Percentiles rank a stretch among this genome's conserved stretches.
Evolutionary conservation across 2,797 vertebrate species (phyloP).

Genomic region (Chaunax sp.): DNA sequence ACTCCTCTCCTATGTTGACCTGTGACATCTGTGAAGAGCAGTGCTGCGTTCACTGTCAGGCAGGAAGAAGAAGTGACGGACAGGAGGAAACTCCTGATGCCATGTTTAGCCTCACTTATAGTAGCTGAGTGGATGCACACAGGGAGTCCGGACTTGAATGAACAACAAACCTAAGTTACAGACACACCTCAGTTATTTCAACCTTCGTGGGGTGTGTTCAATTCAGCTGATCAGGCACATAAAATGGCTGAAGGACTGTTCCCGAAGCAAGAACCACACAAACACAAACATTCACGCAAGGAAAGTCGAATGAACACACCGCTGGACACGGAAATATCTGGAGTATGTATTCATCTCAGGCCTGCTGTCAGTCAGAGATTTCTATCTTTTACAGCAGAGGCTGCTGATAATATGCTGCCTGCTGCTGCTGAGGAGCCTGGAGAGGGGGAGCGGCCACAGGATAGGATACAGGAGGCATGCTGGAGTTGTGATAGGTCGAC

Average conservation of each 20-base stretch:
- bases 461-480: conserved; percentile 86
- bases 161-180: conserved; percentile 20
- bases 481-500: conserved; percentile 88
- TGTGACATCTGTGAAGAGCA: conserved; percentile 20
- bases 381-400: conserved; percentile 87
- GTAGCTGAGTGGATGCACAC: conserved; percentile 35
- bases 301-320: conserved; percentile 17
- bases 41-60: conserved; percentile 19
- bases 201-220: conserved; percentile 6
- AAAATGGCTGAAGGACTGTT: conserved; percentile 18
- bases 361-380: conserved; percentile 15
- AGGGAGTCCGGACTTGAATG: no score
- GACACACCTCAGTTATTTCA: conserved; percentile 29
- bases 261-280: conserved; percentile 7
- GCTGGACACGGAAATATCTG: conserved; percentile 36
- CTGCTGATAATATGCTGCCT: conserved; percentile 90
- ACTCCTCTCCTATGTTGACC: conserved; percentile 20
- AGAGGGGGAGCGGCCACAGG: conserved; percentile 82
- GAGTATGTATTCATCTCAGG: conserved; percentile 21
- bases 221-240: conserved; percentile 15
- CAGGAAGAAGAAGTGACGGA: conserved; percentile 17
- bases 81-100: conserved; percentile 11
- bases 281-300: neutral
- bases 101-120: conserved; percentile 32
- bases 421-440: conserved; percentile 84